Evolutionary conservation across 2,888 invertebrate species (phyloP).

Genomic region (Furcula furcula): DNA sequence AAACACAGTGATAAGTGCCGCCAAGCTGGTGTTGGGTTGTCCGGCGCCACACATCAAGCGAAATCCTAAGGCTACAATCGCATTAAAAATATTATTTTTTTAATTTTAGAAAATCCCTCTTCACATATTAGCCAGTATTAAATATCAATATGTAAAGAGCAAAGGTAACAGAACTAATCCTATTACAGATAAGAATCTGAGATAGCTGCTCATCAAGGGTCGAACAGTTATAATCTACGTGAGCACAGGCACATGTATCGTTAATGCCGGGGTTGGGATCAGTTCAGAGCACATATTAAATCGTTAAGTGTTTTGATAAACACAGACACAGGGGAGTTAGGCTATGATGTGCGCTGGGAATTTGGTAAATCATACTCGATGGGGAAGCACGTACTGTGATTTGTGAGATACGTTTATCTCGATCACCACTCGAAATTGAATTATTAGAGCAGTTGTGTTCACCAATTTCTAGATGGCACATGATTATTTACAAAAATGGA

Average conservation of each 20-base stretch:
- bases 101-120: too few species aligned
- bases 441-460: too few species aligned
- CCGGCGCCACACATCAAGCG: too few species aligned
- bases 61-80: too few species aligned
- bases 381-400: conserved; percentile 54
- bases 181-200: conserved; percentile 32
- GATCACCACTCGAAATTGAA: conserved; percentile 12
- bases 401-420: conserved; percentile 26
- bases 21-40: too few species aligned
- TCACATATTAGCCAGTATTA: too few species aligned
- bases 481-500: too few species aligned
- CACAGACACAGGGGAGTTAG: conserved; percentile 67
- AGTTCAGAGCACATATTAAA: conserved; percentile 76
- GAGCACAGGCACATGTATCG: conserved; percentile 50
- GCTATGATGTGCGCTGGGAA: conserved; percentile 66
- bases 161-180: conserved; percentile 22
- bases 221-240: conserved; percentile 51
- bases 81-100: too few species aligned
- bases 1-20: too few species aligned
- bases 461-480: too few species aligned
- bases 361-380: conserved; percentile 65
- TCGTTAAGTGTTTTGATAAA: conserved; percentile 81
- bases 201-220: conserved; percentile 26
- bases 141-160: conserved; percentile 6
- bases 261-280: conserved; percentile 56